A percentile compares a stretch with the other conserved stretches of the same genome.
These are phyloP conservation scores for Zaprionus bogoriensis DNA, from an alignment of 2,888 invertebrate species.

Conservation along the genomic window DNA sequence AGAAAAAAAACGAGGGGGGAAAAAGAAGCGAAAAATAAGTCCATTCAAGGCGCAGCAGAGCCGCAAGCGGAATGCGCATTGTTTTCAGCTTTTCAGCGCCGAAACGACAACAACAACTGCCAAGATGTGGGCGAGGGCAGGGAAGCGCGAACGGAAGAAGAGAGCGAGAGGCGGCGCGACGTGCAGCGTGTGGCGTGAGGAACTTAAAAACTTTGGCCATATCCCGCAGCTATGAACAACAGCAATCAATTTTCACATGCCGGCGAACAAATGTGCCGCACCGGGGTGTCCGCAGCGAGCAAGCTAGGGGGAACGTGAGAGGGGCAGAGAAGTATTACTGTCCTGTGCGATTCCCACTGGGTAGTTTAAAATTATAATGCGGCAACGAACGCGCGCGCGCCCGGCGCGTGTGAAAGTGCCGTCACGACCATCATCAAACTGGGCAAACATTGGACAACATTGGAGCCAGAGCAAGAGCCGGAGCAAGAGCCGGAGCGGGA, in stretches of 20 bases:
- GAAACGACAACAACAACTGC: conserved; percentile 54
- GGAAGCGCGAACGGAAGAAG: not conserved
- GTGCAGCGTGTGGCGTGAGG: conserved; percentile 43
- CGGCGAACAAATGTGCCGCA: conserved; percentile 74
- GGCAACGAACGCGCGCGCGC: conserved; percentile 39
- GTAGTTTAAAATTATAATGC: conserved; percentile 73
- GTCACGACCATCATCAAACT: conserved; percentile 49
- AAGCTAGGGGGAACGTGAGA: not conserved
- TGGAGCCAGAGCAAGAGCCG: too few relatives aligned
- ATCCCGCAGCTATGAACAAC: conserved; percentile 78
- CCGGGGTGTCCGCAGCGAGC: conserved; percentile 43
- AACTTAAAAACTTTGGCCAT: conserved; percentile 76
- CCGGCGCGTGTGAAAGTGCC: conserved; percentile 49
- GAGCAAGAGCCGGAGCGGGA: too few relatives aligned
- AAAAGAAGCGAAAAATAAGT: conserved; percentile 23
- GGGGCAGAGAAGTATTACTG: not conserved
- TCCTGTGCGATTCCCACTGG: conserved; percentile 25
- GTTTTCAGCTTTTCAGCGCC: conserved; percentile 75
- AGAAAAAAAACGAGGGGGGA: conserved; percentile 5
- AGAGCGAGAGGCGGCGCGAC: conserved; percentile 18
- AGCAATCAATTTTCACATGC: conserved; percentile 78
- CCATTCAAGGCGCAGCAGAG: conserved; percentile 71
- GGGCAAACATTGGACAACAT: conserved; percentile 43
- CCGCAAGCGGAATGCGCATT: conserved; percentile 77
- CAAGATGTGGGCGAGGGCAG: conserved; percentile 8